Evolutionary conservation across 92 coral and sea anemone species (phyloP), one percentile per base, ranked within the genome.

Genomic region (Phenganax marumi): DNA sequence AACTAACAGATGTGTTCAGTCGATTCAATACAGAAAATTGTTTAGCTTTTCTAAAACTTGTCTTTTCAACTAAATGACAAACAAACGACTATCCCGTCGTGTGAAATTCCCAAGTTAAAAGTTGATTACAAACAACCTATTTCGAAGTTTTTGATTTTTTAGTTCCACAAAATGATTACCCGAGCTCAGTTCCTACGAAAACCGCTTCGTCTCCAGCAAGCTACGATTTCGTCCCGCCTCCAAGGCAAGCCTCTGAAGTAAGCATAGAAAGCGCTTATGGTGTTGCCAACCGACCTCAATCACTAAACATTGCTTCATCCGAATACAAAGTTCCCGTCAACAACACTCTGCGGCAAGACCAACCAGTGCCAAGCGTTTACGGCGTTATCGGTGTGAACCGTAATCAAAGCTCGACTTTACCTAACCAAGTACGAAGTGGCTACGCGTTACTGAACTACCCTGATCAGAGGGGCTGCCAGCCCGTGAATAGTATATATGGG

Each of bases 141-240:
- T 68, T 0, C 21, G 51, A 71, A 83, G 24, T 47, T 22, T 18
- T n/a, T n/a, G 72, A 58, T 22, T 54, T 55, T 62, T 10, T 16
- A 58, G 58, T 49, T 63, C 52, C 70, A 57, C 68, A 57, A 26
- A 61, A 12, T 33, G 48, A n/a, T 22, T 64, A 77, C 22, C 68
- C 83, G 19, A 60, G 1, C 12, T 78, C 83, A 0, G 26, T 78
- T 65, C 83, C 73, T 9, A 48, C 6, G 57, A 58, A 46, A 22
- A 25, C n/a, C 2, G 11, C 56, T 7, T 63, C 83, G 9, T 78
- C 83, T 62, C 81, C 81, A 12, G 58, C 83, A 11, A 78, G 83
- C 53, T 94, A 94, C 70, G 95, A 94, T 68, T 33, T 84, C 0
- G 98, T 94, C 10, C 94, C 97, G 53, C 66, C 81, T 0, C 87